These are phyloP conservation scores for Gymnodraco acuticeps DNA, from an alignment of 2,797 vertebrate species.

Conservation along the genomic window DNA sequence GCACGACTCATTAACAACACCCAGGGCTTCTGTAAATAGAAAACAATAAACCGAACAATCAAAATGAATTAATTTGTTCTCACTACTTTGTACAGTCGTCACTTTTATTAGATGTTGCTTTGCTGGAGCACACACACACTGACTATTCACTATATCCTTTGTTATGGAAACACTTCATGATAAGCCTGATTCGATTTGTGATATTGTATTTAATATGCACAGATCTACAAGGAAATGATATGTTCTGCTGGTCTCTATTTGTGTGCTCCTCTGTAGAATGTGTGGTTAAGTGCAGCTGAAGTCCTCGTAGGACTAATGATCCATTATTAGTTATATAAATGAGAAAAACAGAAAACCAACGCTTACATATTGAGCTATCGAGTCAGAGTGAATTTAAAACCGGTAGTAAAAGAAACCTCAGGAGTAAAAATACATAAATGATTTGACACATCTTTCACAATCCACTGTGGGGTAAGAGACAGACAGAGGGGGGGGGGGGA, in stretches of 20 bases:
- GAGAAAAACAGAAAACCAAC: conserved; percentile 21
- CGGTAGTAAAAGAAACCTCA: conserved; percentile 27
- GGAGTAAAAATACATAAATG: conserved; percentile 47
- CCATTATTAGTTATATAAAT: conserved; percentile 26
- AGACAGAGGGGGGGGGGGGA: conserved; percentile 5
- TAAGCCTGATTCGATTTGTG: conserved; percentile 4
- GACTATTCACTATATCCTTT: not conserved
- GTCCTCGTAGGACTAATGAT: conserved; percentile 19
- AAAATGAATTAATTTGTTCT: conserved; percentile 55
- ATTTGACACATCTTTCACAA: conserved; percentile 63
- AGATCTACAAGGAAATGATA: not conserved
- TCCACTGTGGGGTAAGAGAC: conserved; percentile 45
- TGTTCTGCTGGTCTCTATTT: conserved; percentile 7
- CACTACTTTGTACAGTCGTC: conserved; percentile 17
- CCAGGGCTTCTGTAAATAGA: conserved; percentile 43
- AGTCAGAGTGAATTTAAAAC: conserved; percentile 56
- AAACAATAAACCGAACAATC: conserved; percentile 47
- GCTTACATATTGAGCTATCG: conserved; percentile 32
- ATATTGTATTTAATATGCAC: not conserved
- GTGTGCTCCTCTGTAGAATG: conserved; percentile 13
- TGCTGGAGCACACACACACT: not conserved
- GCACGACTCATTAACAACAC: conserved; percentile 74
- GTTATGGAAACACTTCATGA: not conserved
- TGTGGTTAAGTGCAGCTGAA: conserved; percentile 6
- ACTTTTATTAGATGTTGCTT: conserved; percentile 15